phyloP scores from a whole-genome alignment of 1,140 invertebrate genomes.

The Monochamus saltuarius region DNA sequence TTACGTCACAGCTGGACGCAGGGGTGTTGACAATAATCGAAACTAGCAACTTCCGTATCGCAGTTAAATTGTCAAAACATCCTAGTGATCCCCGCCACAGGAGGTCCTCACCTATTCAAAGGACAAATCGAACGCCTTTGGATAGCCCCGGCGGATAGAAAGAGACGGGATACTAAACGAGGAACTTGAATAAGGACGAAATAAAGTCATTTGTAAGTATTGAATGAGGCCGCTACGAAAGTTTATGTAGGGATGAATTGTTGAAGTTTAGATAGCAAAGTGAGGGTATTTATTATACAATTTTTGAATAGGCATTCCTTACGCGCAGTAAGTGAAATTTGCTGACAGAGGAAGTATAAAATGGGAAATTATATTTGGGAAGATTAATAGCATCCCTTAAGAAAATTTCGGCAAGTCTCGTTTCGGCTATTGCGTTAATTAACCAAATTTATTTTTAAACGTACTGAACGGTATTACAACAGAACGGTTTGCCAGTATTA shows the following conservation, averaged over 20 bases:
- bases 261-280: too few species aligned
- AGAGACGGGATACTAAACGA: background rate
- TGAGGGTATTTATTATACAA: too few species aligned
- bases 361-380: too few species aligned
- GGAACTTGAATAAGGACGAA: background rate
- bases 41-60: slow-evolving; percentile 24
- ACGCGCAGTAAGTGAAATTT: too few species aligned
- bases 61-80: slow-evolving; percentile 31
- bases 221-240: slow-evolving; percentile 6
- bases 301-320: too few species aligned
- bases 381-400: too few species aligned
- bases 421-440: too few species aligned
- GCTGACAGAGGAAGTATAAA: too few species aligned
- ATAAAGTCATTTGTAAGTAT: slow-evolving; percentile 17
- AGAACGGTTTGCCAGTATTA: too few species aligned
- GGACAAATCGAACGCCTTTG: background rate
- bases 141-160: background rate
- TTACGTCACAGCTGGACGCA: slow-evolving; percentile 34
- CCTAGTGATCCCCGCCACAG: slow-evolving; percentile 16
- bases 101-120: slow-evolving; percentile 26
- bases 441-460: too few species aligned
- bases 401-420: too few species aligned
- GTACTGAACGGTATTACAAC: too few species aligned
- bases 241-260: slow-evolving; percentile 4
- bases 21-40: slow-evolving; percentile 38